Conservation (phyloP, 2,797 vertebrate species). For the Phataginus tetradactyla region DNA sequence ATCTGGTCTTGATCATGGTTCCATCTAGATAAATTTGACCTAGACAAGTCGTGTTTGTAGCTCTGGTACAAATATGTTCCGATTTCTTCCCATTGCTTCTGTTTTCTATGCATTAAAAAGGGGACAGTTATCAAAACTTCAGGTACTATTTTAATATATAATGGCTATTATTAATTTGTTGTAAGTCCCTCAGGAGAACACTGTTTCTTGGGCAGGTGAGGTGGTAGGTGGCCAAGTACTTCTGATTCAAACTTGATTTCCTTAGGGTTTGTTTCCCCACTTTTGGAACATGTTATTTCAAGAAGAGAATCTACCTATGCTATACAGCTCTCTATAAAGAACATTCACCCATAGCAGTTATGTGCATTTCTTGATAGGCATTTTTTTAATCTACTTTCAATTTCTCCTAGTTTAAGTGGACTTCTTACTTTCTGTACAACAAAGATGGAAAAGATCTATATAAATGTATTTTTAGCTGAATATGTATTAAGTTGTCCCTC, state of each 20-base stretch:
- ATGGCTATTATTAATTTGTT: not conserved
- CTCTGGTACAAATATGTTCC: not conserved
- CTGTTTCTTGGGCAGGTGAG: not conserved
- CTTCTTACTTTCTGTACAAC: not conserved
- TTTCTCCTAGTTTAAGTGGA: not conserved
- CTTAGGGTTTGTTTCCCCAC: not conserved
- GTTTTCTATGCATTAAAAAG: not conserved
- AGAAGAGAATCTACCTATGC: not conserved
- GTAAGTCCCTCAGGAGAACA: not conserved
- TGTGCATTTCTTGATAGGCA: not conserved
- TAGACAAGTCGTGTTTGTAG: not conserved
- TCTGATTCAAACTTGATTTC: not conserved
- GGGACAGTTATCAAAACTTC: not conserved
- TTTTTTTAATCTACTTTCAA: not conserved
- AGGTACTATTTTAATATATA: not conserved
- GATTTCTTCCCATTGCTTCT: conserved; percentile 15
- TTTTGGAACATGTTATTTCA: too few relatives aligned
- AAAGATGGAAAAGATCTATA: not conserved
- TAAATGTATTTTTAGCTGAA: not conserved
- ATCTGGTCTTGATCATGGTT: not conserved
- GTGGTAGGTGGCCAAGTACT: not conserved
- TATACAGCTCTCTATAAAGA: not conserved
- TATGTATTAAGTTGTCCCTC: not conserved
- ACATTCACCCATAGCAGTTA: not conserved
- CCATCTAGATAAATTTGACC: not conserved